Base-by-base conservation (phyloP, 2,888 invertebrate species). In the Choristoneura rosaceana region DNA sequence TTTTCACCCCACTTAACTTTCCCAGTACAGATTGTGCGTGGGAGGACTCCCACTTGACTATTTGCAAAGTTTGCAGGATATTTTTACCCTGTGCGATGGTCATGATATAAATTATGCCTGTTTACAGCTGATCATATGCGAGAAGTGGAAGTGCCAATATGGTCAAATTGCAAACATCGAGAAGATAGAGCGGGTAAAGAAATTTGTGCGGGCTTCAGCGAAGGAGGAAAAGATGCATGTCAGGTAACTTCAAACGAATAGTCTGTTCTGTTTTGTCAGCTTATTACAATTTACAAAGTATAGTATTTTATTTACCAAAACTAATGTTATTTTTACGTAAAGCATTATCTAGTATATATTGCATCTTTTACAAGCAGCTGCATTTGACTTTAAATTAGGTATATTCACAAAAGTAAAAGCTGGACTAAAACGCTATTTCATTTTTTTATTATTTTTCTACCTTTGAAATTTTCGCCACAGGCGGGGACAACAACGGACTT, bases 221-320 rank as follows among this genome's bases (percentile, higher is more conserved):
- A 95, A 84, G 98, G 98, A 4, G 97, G 98, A 3, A 96, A 95
- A 82, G 98, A 98, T 88, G 96, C 98, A 3, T 98, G 98, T 79
- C 97, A 96, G 86, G 96, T 94, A 83, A 68, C 69, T 64, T 45
- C 47, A 25, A 25, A 25, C 25, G 25, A 25, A 25, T 25, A 25
- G 25, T 25, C n/a, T n/a, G 2, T 0, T 25, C 25, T 25, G 25
- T 25, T 25, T 25, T 25, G 25, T 25, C 25, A 25, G 2, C 2
- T 25, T 25, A 25, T 25, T 25, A 25, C 7, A 38, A 4, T 1
- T 25, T 25, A 25, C 7, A 38, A 4, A 5, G 7, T 38, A 7
- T 38, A 38, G 7, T 38, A 38, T 38, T 5, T 7, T 7, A 38
- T 38, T 38, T 7, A 38, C 38, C 38, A 38, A 38, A 38, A 38